Percentiles rank a stretch among this genome's conserved stretches.
Evolutionary conservation across 2,888 invertebrate genomes (phyloP).

Genomic region (Ophraella communa): DNA sequence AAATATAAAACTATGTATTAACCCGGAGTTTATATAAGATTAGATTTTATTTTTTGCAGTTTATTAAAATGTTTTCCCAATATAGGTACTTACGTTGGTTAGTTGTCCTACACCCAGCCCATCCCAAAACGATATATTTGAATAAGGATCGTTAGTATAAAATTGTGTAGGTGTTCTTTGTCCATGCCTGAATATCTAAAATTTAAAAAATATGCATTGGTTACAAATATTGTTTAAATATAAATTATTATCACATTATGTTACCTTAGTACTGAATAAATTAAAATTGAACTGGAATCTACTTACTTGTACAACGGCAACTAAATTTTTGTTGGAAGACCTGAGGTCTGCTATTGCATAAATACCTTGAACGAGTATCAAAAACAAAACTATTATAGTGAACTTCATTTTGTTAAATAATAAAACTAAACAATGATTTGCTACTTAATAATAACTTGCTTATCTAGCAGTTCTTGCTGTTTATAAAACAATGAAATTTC

Average conservation of each 20-base stretch:
- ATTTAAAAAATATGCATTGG: no score
- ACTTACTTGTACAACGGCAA: slow-evolving; percentile 13
- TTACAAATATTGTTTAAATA: no score
- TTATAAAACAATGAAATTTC: no score
- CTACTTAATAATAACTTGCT: no score
- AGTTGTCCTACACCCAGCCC: slow-evolving; percentile 26
- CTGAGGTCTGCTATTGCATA: no score
- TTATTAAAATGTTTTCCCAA: not conserved
- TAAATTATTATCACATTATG: not conserved
- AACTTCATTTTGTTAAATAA: no score
- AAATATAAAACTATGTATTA: no score
- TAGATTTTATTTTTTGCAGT: no score
- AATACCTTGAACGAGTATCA: not conserved
- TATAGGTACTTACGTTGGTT: slow-evolving; percentile 32
- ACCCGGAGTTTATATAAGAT: no score
- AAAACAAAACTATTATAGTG: not conserved
- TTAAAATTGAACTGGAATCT: no score
- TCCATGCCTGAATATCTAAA: slow-evolving; percentile 36
- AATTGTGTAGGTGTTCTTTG: slow-evolving; percentile 25
- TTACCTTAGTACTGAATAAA: not conserved
- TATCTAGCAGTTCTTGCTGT: no score
- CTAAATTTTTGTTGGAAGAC: not conserved
- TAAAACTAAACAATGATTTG: no score
- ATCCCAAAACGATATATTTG: slow-evolving; percentile 26
- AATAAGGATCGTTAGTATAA: slow-evolving; percentile 31